Conservation (phyloP, 2,113 vertebrate genomes). For the Hippocampus comes region DNA sequence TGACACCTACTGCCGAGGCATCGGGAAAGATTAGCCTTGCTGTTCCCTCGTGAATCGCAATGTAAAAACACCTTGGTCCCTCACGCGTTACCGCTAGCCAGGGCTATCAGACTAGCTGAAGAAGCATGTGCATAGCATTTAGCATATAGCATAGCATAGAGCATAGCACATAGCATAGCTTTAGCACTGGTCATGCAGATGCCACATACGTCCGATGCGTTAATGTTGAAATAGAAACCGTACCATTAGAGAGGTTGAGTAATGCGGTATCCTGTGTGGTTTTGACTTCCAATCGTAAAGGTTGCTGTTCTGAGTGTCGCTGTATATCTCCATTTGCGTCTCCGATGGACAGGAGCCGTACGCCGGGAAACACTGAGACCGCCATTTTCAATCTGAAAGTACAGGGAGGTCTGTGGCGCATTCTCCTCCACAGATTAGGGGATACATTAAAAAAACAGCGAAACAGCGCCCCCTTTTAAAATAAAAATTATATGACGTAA, state of each 20-base stretch:
- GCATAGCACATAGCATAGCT: slow-evolving; percentile 39
- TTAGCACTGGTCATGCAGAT: slow-evolving; percentile 41
- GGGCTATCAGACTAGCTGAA: slow-evolving; percentile 36
- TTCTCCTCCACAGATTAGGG: background rate
- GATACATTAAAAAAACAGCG: background rate
- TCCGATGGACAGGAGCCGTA: slow-evolving; percentile 92
- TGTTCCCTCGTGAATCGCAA: slow-evolving; percentile 45
- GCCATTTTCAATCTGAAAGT: slow-evolving; percentile 71
- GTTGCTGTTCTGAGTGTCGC: slow-evolving; percentile 90
- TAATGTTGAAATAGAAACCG: slow-evolving; percentile 43
- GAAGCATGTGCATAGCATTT: slow-evolving; percentile 20
- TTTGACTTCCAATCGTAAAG: slow-evolving; percentile 84
- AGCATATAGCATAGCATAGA: slow-evolving; percentile 10
- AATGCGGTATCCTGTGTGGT: slow-evolving; percentile 82
- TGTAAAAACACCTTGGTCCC: slow-evolving; percentile 38
- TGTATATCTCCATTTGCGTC: slow-evolving; percentile 95
- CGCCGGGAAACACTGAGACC: slow-evolving; percentile 89
- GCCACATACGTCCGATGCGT: slow-evolving; percentile 37
- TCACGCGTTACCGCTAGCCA: slow-evolving; percentile 44
- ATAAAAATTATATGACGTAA: background rate
- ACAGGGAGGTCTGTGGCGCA: background rate
- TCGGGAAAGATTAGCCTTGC: background rate
- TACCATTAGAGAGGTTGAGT: slow-evolving; percentile 84
- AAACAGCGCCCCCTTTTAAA: background rate
- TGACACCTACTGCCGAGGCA: background rate